Base-by-base conservation (phyloP, 2,797 vertebrate species). In the Perodicticus potto region DNA sequence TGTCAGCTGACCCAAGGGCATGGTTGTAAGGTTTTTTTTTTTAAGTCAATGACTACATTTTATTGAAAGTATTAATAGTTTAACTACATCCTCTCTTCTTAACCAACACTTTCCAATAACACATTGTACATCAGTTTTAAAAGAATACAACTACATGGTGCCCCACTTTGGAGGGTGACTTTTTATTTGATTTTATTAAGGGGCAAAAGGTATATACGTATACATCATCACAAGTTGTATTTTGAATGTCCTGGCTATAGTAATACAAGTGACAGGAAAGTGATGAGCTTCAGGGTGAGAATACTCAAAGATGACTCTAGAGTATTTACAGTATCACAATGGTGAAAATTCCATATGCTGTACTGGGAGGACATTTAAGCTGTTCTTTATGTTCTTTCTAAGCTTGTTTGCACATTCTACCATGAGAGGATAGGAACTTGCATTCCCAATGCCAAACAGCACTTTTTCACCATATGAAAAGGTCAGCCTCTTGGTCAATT, bases 31-130 rank as follows among this genome's bases (percentile, higher is more conserved):
- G 29, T 19, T n/a, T 92, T 74, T 53, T 93, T 74, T 89, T 97
- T 96, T 25, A 90, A 97, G 92, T 95, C 94, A 97, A 74, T 96
- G 90, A 76, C 23, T 86, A 86, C 0, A 4, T 93, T 98, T 96
- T 92, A 93, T 67, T 96, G 65, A 73, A 96, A 89, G 83, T 57
- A 17, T 53, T 53, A 53, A 16, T 16, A 81, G 49, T 92, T 34
- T 93, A 61, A 89, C 83, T 74, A 61, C 3, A 55, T 95, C 65
- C 88, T 93, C 73, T 88, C 67, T 73, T 89, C 84, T 93, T 78
- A 78, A 34, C 74, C 89, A 92, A 70, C 57, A 77, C 70, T 89
- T 97, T 97, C 85, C 96, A 96, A 95, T 61, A 94, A 93, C 70
- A n/a, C 57, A 93, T 93, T 82, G 59, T 70, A 96, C 84, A 82